Evolutionary conservation across 2,797 vertebrate genomes (phyloP).

Genomic region (Neostethus bicornis): DNA sequence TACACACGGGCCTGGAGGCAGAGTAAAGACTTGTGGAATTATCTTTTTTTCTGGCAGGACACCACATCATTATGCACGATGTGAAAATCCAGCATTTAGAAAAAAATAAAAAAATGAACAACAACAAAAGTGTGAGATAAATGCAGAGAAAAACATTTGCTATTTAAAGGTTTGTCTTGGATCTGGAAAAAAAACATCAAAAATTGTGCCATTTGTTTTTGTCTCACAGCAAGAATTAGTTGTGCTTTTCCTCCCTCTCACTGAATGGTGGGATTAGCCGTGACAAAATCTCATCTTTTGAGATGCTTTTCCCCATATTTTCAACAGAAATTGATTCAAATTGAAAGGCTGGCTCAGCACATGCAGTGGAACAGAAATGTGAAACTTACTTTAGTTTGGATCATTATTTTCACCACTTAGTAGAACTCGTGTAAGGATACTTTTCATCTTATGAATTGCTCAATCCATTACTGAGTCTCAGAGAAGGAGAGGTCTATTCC

Average conservation of each 20-base stretch:
- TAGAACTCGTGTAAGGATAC: no score
- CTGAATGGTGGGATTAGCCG: conserved; percentile 46
- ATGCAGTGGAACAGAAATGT: no score
- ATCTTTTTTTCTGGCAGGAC: conserved; percentile 45
- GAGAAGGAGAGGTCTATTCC: no score
- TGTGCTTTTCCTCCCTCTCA: conserved; percentile 18
- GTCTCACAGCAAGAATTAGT: conserved; percentile 31
- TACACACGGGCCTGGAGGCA: conserved; percentile 37
- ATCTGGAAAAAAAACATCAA: conserved; percentile 43
- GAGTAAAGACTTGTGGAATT: conserved; percentile 45
- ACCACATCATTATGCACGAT: conserved; percentile 31
- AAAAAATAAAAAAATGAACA: no score
- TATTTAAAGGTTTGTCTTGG: conserved; percentile 47
- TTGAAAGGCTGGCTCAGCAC: background rate
- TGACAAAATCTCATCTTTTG: conserved; percentile 26
- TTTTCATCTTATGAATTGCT: no score
- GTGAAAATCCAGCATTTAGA: conserved; percentile 35
- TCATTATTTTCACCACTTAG: no score
- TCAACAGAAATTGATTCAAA: background rate
- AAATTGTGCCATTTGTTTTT: conserved; percentile 45
- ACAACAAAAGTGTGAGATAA: conserved; percentile 42
- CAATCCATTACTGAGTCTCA: no score
- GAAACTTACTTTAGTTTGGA: no score
- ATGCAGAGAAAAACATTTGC: conserved; percentile 42
- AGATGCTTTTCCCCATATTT: background rate